Conservation (phyloP, 2,888 invertebrate genomes). For the Philaethria dido region DNA sequence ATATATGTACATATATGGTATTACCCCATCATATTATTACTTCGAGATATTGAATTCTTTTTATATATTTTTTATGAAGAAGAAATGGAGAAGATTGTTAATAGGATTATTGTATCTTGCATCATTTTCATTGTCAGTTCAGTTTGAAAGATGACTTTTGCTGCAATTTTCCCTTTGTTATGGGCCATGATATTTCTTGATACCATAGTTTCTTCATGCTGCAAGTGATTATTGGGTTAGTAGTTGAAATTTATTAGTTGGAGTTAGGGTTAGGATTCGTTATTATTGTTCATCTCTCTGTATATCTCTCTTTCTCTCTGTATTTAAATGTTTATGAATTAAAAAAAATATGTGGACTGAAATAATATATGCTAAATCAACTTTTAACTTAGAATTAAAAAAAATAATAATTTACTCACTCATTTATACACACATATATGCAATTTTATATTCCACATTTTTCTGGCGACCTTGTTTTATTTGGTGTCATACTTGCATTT, state of each 20-base stretch:
- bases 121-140: background rate
- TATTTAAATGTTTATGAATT: background rate
- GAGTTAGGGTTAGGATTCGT: background rate
- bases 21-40: background rate
- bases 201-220: background rate
- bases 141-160: background rate
- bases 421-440: too few species aligned
- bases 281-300: too few species aligned
- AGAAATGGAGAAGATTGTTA: background rate
- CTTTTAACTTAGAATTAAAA: too few species aligned
- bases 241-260: background rate
- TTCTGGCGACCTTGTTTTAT: too few species aligned
- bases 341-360: too few species aligned
- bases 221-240: background rate
- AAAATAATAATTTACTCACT: too few species aligned
- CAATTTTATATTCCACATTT: too few species aligned
- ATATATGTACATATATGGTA: background rate
- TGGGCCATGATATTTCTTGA: background rate
- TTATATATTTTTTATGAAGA: background rate
- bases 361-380: too few species aligned
- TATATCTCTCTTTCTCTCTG: background rate
- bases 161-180: background rate
- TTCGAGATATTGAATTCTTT: constrained; percentile 8
- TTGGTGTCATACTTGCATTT: too few species aligned
- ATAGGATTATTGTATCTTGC: background rate